Evolutionary conservation across 2,888 invertebrate species (phyloP), one percentile per base, ranked within the genome.

Genomic region (Pogonocherus hispidulus): DNA sequence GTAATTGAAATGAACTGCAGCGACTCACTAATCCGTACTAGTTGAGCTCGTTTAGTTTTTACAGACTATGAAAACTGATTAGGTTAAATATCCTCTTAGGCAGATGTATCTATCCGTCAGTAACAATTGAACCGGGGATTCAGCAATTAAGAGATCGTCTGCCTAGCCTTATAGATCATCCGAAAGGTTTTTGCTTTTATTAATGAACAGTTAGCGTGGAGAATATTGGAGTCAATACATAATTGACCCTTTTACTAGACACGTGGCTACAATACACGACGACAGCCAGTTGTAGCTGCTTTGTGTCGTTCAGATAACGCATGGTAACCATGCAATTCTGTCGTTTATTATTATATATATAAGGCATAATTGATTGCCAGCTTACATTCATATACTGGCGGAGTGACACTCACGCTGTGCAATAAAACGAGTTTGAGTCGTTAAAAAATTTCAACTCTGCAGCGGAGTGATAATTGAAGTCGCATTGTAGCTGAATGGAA

Each of bases 151-250:
- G 60, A 32, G 44, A 47, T 60, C 47, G 66, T 66, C 66, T 66
- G 66, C 19, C 18, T 19, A 51, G 23, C 14, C n/a, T 41, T 9
- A n/a, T 44, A 47, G 51, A 59, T 60, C 52, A 18, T 22, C 44
- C 59, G 52, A 23, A 55, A 51, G 59, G 23, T 46, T 59, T 60
- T 66, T 54, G 66, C 22, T 59, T 54, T 66, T 66, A 32, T 66
- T 66, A 57, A 57, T 65, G 57, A 46, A 66, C 11, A 56, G 46
- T 37, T 54, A 66, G 52, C 65, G 65, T 60, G 27, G 54, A 57
- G 57, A 51, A 67, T 68, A 74, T 71, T 72, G 69, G 52, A 75
- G 73, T 73, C 68, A 73, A 73, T 73, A 71, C 51, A 69, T 70
- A 70, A 73, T 73, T 73, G 70, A 73, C 73, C 73, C 68, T 41